Conservation (phyloP, 2,113 vertebrate species). For the Brachypodius melanocephalos region DNA sequence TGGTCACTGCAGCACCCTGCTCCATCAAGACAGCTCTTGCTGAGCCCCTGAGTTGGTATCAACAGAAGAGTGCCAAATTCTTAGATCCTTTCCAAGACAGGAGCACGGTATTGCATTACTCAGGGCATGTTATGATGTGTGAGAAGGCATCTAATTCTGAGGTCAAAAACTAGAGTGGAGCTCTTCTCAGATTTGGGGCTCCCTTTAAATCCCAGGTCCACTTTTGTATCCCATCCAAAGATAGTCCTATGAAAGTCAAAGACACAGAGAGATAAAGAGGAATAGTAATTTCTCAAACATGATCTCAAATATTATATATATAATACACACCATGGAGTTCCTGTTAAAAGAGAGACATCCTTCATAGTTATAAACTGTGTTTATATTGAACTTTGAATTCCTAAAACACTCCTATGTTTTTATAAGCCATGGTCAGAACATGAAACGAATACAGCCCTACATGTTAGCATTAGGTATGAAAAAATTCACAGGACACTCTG, state of each 20-base stretch:
- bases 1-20: accelerated
- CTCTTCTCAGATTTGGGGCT: background rate
- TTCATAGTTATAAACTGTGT: background rate
- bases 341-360: background rate
- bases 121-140: background rate
- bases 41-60: background rate
- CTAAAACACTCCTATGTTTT: accelerated
- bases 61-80: background rate
- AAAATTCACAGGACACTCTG: background rate
- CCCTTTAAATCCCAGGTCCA: background rate
- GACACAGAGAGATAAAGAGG: background rate
- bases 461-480: background rate
- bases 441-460: background rate
- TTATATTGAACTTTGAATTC: background rate
- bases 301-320: background rate
- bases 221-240: background rate
- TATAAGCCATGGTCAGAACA: background rate
- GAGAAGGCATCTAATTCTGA: background rate
- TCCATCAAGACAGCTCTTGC: background rate
- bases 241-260: background rate
- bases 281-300: background rate
- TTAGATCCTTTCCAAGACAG: background rate
- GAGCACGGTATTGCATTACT: background rate
- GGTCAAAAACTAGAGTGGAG: background rate
- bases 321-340: background rate